Conservation (phyloP, 2,888 invertebrate species). For the Scaptomyza polygonia region DNA sequence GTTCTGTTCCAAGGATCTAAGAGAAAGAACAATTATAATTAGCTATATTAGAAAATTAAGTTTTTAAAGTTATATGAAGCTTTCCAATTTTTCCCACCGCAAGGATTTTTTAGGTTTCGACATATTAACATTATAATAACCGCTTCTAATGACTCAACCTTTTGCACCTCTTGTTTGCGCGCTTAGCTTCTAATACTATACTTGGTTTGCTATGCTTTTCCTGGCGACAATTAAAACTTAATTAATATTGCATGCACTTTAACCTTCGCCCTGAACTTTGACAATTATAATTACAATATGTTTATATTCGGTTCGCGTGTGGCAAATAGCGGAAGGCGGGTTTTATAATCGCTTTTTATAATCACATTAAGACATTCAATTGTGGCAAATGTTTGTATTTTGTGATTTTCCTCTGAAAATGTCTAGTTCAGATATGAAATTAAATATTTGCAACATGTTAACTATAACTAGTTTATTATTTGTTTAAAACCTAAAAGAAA, state of each 20-base stretch:
- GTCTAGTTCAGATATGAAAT: too few relatives aligned
- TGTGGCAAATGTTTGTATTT: slow-evolving; percentile 10
- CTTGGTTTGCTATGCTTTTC: slow-evolving; percentile 2
- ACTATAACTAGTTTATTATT: background rate
- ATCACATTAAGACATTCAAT: slow-evolving; percentile 18
- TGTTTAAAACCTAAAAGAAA: background rate
- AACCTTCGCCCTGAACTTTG: slow-evolving; percentile 75
- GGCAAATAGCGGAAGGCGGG: slow-evolving; percentile 24
- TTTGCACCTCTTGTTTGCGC: slow-evolving; percentile 3
- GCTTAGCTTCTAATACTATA: background rate
- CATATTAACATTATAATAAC: background rate
- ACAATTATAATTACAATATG: slow-evolving; percentile 55
- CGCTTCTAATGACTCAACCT: slow-evolving; percentile 19
- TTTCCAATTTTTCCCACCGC: background rate
- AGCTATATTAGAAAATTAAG: background rate
- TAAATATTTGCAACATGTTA: too few relatives aligned
- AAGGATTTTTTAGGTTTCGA: background rate
- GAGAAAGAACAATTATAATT: background rate
- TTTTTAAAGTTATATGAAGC: background rate
- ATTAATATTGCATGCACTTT: slow-evolving; percentile 70
- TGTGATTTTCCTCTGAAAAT: background rate
- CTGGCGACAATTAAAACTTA: slow-evolving; percentile 61
- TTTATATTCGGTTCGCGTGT: slow-evolving; percentile 56
- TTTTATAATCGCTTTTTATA: slow-evolving; percentile 33
- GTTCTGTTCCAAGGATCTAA: too few relatives aligned